Percentiles rank a stretch among this genome's conserved stretches.
phyloP scores from a whole-genome alignment of 2,888 invertebrate genomes.

The Polymixis flavicincta region DNA sequence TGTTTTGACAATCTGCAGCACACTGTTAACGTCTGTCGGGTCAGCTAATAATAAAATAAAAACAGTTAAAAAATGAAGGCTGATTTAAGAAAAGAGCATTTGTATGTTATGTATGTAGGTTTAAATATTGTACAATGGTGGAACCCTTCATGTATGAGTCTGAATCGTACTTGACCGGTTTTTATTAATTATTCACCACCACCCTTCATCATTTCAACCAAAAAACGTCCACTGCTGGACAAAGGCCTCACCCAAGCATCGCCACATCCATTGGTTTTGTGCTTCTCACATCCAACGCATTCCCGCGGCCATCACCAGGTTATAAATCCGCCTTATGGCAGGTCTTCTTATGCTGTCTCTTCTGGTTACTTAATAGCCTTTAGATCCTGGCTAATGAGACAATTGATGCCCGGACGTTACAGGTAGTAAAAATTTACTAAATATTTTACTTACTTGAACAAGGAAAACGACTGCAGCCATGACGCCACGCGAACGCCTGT shows the following conservation, averaged over 20 bases:
- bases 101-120: no score
- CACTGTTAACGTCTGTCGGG: no score
- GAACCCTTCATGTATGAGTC: no score
- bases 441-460: conserved; percentile 31
- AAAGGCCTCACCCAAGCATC: not conserved
- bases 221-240: not conserved
- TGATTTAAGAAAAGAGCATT: no score
- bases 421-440: not conserved
- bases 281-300: not conserved
- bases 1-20: no score
- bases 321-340: not conserved
- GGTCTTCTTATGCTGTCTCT: not conserved
- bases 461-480: conserved; percentile 25
- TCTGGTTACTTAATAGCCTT: no score
- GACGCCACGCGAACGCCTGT: conserved; percentile 48
- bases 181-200: not conserved
- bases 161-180: not conserved
- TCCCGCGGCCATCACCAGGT: not conserved
- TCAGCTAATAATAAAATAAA: no score
- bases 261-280: not conserved
- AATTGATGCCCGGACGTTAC: no score
- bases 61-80: no score
- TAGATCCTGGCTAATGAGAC: no score
- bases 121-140: no score
- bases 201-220: not conserved